phyloP scores from a whole-genome alignment of 2,113 vertebrate genomes.

The Notiomystis cincta region DNA sequence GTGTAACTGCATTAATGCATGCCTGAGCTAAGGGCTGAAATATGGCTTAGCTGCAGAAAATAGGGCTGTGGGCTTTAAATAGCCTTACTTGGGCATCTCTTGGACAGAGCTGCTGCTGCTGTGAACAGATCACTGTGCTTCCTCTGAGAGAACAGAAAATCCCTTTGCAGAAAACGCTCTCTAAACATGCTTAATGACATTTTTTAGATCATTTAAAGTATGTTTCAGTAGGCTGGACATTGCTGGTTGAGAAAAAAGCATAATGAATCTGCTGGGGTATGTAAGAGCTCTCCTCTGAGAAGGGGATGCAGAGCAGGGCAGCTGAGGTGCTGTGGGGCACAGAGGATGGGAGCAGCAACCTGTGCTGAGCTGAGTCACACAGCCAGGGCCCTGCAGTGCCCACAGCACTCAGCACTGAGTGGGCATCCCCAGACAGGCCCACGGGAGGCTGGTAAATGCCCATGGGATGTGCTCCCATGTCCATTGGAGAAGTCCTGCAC shows the following conservation, averaged over 20 bases:
- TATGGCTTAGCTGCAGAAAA: background rate
- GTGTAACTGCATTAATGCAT: background rate
- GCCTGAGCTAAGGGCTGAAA: background rate
- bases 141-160: background rate
- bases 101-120: background rate
- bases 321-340: background rate
- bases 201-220: background rate
- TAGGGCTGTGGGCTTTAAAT: background rate
- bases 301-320: background rate
- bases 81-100: background rate
- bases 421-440: background rate
- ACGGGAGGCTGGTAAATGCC: background rate
- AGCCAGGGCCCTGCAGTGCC: background rate
- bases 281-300: background rate
- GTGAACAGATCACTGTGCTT: background rate
- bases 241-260: background rate
- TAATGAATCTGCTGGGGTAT: background rate
- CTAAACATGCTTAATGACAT: background rate
- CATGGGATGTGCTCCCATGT: fast-evolving
- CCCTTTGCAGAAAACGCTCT: background rate
- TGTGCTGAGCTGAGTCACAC: background rate
- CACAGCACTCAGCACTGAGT: background rate
- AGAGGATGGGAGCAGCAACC: background rate
- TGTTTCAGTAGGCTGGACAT: background rate
- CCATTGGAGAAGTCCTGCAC: background rate